Percentiles rank a stretch among this genome's conserved stretches.
phyloP scores from a whole-genome alignment of 2,888 invertebrate genomes.

The Kuschelorhynchus macadamiae region DNA sequence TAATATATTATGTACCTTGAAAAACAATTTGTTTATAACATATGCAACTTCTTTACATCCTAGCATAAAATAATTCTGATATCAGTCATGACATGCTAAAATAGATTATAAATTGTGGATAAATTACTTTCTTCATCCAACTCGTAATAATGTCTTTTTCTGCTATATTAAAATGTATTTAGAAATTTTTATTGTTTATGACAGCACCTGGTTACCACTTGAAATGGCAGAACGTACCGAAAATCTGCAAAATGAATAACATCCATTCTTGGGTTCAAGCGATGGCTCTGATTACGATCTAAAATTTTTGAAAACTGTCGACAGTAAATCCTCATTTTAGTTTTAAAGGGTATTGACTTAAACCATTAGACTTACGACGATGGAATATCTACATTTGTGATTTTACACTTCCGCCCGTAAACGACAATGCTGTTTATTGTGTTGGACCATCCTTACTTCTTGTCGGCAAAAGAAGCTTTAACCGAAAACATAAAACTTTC shows the following conservation, averaged over 20 bases:
- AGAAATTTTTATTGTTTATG: too few relatives aligned
- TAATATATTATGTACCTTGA: too few relatives aligned
- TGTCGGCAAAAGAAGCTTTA: conserved; percentile 13
- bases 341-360: conserved; percentile 25
- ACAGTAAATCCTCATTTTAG: conserved; percentile 6
- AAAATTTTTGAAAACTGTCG: conserved; percentile 6
- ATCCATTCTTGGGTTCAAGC: too few relatives aligned
- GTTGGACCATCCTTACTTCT: conserved; percentile 6
- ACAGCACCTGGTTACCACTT: too few relatives aligned
- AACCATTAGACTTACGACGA: conserved; percentile 2
- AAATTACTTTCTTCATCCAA: too few relatives aligned
- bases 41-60: too few relatives aligned
- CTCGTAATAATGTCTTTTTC: too few relatives aligned
- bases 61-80: too few relatives aligned
- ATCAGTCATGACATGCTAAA: too few relatives aligned
- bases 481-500: conserved; percentile 3
- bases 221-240: neutral
- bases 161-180: too few relatives aligned
- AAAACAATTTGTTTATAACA: too few relatives aligned
- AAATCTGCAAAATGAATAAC: neutral
- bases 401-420: conserved; percentile 22
- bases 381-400: conserved; percentile 5
- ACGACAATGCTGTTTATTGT: conserved; percentile 20
- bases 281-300: neutral
- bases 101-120: too few relatives aligned